Evolutionary conservation across 1,140 invertebrate genomes (phyloP), one percentile per base, ranked within the genome.

Genomic region (Drosophila gunungcola): DNA sequence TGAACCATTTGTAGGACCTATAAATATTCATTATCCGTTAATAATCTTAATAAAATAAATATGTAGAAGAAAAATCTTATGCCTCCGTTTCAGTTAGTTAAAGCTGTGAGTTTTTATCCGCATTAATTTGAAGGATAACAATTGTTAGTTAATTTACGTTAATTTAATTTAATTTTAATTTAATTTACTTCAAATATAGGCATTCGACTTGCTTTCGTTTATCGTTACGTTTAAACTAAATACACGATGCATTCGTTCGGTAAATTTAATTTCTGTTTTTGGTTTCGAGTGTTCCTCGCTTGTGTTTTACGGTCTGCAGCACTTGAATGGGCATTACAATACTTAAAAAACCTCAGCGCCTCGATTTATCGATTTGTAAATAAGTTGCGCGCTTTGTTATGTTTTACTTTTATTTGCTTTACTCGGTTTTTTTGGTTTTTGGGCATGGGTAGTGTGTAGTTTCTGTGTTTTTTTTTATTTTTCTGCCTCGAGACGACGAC

Each of bases 21-120:
- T 86, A 89, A 80, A 80, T 85, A 82, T 83, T 89, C 76, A 80
- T 74, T 86, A 72, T 88, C 61, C 58, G 78, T 70, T 78, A 79
- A 69, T 86, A 88, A 89, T 89, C 67, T 89, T 84, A 89, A 89
- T 89, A 89, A 89, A 89, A 89, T 86, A 88, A 89, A 78, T 89
- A 89, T 89, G 68, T 89, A 89, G 84, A 89, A 89, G 84, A 89
- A 89, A 89, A 89, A 90, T 88, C 84, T 89, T 90, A 83, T 89
- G 85, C 84, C 80, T 90, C 76, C 78, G 79, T 82, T 90, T 85
- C 69, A 70, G 58, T 90, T 78, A 90, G 77, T 90, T 90, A 90
- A 90, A 90, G 88, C 88, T 90, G 88, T 90, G 88, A 90, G 88
- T 90, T 90, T 89, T 90, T 90, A 88, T 89, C 80, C 85, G 84